These are phyloP conservation scores for Ormyrus thymus DNA, from an alignment of 2,888 invertebrate genomes.

Conservation along the genomic window DNA sequence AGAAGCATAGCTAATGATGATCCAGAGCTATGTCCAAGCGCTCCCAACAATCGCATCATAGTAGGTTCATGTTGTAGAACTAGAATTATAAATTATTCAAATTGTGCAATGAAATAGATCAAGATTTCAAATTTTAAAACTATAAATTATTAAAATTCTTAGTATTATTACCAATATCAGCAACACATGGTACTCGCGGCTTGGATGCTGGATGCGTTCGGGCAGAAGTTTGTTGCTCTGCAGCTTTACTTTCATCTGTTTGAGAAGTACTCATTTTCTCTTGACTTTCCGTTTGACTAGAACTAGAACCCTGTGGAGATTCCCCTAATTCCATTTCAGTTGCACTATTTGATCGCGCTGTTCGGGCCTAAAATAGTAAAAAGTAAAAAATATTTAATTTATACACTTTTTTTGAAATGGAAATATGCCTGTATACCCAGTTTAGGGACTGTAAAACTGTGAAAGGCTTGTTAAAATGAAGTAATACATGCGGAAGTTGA, in stretches of 20 bases:
- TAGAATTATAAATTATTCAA: slow-evolving; percentile 65
- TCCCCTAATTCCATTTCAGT: slow-evolving; percentile 69
- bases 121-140: neutral
- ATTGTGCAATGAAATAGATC: neutral
- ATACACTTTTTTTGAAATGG: neutral
- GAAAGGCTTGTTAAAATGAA: too few species aligned
- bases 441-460: too few species aligned
- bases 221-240: slow-evolving; percentile 77
- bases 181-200: slow-evolving; percentile 80
- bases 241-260: slow-evolving; percentile 89
- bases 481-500: too few species aligned
- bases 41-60: slow-evolving; percentile 88
- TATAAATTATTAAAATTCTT: neutral
- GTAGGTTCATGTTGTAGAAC: slow-evolving; percentile 86
- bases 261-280: slow-evolving; percentile 77
- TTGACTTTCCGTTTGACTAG: slow-evolving; percentile 62
- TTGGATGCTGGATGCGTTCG: slow-evolving; percentile 63
- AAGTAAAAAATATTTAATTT: slow-evolving; percentile 34
- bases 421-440: too few species aligned
- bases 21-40: slow-evolving; percentile 86
- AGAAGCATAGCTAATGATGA: slow-evolving; percentile 83
- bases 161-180: slow-evolving; percentile 80
- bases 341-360: slow-evolving; percentile 60
- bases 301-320: slow-evolving; percentile 56
- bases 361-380: slow-evolving; percentile 57